Evolutionary conservation across 2,888 invertebrate species (phyloP).

Genomic region (Prenolepis imparis): DNA sequence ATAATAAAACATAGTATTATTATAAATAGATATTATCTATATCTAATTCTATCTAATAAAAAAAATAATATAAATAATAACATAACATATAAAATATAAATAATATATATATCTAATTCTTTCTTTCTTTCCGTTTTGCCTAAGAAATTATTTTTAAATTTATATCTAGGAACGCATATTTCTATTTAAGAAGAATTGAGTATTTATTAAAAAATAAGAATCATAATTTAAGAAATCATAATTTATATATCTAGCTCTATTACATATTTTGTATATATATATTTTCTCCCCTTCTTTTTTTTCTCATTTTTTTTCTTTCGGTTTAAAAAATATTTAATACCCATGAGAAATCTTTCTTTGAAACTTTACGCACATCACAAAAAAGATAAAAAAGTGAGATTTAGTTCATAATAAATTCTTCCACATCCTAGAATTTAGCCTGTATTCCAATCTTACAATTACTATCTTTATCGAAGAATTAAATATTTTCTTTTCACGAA

Average conservation of each 20-base stretch:
- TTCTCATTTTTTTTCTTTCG: background rate
- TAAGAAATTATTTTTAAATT: background rate
- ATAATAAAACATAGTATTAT: background rate
- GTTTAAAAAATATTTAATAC: conserved; percentile 7
- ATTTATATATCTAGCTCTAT: background rate
- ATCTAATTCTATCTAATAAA: too few relatives aligned
- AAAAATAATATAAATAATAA: too few relatives aligned
- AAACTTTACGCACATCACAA: conserved; percentile 16
- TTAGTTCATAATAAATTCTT: conserved; percentile 44
- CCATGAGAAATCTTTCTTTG: background rate
- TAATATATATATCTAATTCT: background rate
- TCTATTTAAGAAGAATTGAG: background rate
- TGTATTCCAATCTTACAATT: conserved; percentile 34
- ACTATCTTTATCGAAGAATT: conserved; percentile 55
- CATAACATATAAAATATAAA: too few relatives aligned
- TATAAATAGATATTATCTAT: background rate
- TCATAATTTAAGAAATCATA: too few relatives aligned
- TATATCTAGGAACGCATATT: background rate
- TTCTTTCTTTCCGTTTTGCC: background rate
- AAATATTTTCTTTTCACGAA: conserved; percentile 65
- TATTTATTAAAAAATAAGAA: background rate
- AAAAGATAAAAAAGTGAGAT: background rate
- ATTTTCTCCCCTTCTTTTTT: background rate
- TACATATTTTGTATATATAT: background rate
- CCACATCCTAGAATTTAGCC: conserved; percentile 40